A percentile compares a stretch with the other conserved stretches of the same genome.
phyloP scores from a whole-genome alignment of 2,888 invertebrate genomes.

The Pammene fasciana region DNA sequence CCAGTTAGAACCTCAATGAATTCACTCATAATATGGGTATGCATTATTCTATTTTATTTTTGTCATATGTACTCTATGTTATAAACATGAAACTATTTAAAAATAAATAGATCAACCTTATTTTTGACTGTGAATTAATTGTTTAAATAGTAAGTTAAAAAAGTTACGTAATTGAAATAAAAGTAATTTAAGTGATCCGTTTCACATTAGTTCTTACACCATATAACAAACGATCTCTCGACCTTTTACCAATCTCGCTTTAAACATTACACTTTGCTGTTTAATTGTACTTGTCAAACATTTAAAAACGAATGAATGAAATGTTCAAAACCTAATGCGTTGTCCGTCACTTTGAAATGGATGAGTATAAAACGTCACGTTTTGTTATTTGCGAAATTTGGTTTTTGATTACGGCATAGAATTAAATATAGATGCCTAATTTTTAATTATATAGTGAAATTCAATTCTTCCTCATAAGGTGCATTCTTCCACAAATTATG shows the following conservation, averaged over 20 bases:
- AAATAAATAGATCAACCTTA: no score
- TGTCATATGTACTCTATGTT: no score
- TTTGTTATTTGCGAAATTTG: constrained; percentile 41
- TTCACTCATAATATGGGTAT: no score
- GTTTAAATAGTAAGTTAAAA: no score
- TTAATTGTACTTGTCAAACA: constrained; percentile 41
- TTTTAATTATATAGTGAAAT: constrained; percentile 17
- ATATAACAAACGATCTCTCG: constrained; percentile 14
- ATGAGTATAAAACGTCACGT: constrained; percentile 45
- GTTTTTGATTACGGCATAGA: constrained; percentile 20
- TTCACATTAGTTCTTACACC: constrained; percentile 21
- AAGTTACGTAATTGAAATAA: background rate
- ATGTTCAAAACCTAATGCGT: constrained; percentile 56
- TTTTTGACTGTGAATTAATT: background rate
- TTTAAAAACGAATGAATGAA: constrained; percentile 49
- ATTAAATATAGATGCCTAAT: constrained; percentile 9
- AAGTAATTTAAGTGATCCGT: constrained; percentile 1
- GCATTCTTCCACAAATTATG: no score
- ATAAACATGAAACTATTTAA: no score
- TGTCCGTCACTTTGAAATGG: constrained; percentile 65
- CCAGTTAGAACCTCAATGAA: no score
- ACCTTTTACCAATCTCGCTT: constrained; percentile 25
- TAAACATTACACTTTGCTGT: constrained; percentile 34
- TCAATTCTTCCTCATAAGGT: no score
- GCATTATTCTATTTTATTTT: no score